Base-by-base conservation (phyloP, 2,888 invertebrate genomes). In the Drosophila glabriapex region DNA sequence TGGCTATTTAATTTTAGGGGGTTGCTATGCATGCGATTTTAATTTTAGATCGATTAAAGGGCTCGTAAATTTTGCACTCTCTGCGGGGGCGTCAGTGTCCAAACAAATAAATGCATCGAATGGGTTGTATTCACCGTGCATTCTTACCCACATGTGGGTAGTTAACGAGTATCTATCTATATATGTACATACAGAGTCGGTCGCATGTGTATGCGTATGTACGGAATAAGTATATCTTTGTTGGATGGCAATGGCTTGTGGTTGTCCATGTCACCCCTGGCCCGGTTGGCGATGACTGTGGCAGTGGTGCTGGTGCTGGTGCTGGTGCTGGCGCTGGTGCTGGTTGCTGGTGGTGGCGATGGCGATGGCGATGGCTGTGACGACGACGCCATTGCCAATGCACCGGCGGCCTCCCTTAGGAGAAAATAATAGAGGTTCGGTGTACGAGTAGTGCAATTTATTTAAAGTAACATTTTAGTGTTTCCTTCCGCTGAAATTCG, bases 401-500 rank as follows among this genome's bases (percentile, higher is more conserved):
- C 85, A 76, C 16, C 46, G 46, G 68, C 76, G 85, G 71, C 85
- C 82, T 79, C 73, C 82, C 68, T 64, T 71, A 68, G 58, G 67
- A 80, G 78, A 72, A 75, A 83, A 83, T 85, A 85, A 83, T 71
- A 86, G 78, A 79, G 64, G 54, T 63, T 70, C 68, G 50, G 25
- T 54, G 58, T 67, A 58, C 74, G 67, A 78, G 77, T 81, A 85
- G 83, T 83, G 91, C 82, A 90, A 87, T 91, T 90, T 88, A 86
- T 91, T 83, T 84, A 87, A 88, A 89, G 87, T 84, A 91, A 89
- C 89, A 92, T 90, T 92, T 92, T 91, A 92, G 92, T 91, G 90
- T 88, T 91, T 92, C 92, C 91, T 92, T 92, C 91, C 91, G 91
- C 84, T 90, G 85, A 89, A 86, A 89, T 89, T 89, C 90, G 91